These are phyloP conservation scores for Cryptotermes secundus DNA, from an alignment of 1,140 invertebrate genomes.

Conservation along the genomic window DNA sequence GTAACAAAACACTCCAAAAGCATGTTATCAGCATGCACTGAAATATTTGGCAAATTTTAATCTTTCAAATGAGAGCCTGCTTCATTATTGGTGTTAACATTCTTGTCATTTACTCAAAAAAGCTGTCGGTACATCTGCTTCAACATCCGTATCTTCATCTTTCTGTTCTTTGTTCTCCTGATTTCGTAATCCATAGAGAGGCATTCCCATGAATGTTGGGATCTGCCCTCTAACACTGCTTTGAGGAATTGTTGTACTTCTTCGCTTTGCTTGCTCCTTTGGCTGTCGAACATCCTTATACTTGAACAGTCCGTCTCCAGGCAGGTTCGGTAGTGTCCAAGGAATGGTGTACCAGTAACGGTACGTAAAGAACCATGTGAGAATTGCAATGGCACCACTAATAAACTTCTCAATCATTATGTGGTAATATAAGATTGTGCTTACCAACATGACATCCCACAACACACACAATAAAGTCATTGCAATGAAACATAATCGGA, in stretches of 20 bases:
- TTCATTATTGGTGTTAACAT: not conserved
- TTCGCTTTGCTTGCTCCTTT: conserved; percentile 44
- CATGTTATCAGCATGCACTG: not conserved
- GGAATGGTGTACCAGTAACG: conserved; percentile 71
- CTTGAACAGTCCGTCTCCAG: conserved; percentile 77
- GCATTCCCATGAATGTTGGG: conserved; percentile 77
- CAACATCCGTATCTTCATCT: conserved; percentile 28
- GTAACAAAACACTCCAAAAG: not conserved
- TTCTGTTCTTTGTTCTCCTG: conserved; percentile 37
- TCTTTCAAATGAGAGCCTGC: not conserved
- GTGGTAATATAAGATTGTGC: conserved; percentile 93
- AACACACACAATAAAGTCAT: conserved; percentile 79
- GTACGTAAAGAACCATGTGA: conserved; percentile 92
- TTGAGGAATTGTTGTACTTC: conserved; percentile 6
- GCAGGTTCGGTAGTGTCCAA: conserved; percentile 62
- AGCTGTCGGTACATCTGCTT: not conserved
- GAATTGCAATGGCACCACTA: conserved; percentile 79
- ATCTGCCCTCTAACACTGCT: conserved; percentile 41
- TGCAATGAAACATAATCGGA: conserved; percentile 74
- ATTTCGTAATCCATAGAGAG: conserved; percentile 54
- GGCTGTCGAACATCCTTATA: conserved; percentile 55
- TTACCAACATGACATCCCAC: conserved; percentile 92
- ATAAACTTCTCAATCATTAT: conserved; percentile 93
- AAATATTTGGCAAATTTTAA: not conserved
- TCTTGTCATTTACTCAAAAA: not conserved